phyloP scores from a whole-genome alignment of 1,140 invertebrate species.

The Drosophila trapezifrons region DNA sequence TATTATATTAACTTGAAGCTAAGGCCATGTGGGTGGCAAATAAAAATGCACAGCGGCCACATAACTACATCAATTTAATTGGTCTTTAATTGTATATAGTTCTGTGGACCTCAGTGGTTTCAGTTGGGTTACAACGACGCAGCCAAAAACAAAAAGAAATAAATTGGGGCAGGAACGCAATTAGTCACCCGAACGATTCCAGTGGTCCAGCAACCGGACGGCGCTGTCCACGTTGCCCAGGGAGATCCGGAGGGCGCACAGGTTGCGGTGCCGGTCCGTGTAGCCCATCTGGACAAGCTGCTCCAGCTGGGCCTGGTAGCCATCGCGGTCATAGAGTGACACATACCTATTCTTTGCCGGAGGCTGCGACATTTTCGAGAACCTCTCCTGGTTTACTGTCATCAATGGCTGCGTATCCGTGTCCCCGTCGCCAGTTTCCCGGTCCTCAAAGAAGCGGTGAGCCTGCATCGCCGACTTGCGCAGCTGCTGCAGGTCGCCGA shows the following conservation, averaged over 20 bases:
- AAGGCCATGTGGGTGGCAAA: background rate
- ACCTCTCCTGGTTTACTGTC: background rate
- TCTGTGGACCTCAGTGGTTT: background rate
- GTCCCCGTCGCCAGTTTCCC: background rate
- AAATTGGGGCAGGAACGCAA: background rate
- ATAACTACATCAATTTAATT: conserved; percentile 8
- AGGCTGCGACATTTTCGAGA: background rate
- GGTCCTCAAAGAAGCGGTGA: background rate
- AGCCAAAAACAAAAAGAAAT: conserved; percentile 23
- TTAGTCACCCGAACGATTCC: conserved; percentile 36
- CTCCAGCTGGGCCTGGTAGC: conserved; percentile 32
- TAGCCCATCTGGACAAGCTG: conserved; percentile 46
- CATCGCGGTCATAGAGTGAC: conserved; percentile 18
- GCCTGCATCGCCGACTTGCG: too few species aligned
- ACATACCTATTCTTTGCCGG: background rate
- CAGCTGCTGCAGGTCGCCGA: too few species aligned
- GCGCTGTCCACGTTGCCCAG: conserved; percentile 49
- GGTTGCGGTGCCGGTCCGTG: conserved; percentile 39
- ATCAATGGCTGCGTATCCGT: background rate
- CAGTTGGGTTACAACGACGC: conserved; percentile 17
- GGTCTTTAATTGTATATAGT: conserved; percentile 11
- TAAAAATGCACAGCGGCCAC: background rate
- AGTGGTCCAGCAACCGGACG: conserved; percentile 49
- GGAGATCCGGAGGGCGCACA: conserved; percentile 47
- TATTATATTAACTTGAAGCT: too few species aligned